These are phyloP conservation scores for Hexactinellida sp. DNA, from an alignment of 37 sponge, comb jelly and placozoan species.

Conservation along the genomic window DNA sequence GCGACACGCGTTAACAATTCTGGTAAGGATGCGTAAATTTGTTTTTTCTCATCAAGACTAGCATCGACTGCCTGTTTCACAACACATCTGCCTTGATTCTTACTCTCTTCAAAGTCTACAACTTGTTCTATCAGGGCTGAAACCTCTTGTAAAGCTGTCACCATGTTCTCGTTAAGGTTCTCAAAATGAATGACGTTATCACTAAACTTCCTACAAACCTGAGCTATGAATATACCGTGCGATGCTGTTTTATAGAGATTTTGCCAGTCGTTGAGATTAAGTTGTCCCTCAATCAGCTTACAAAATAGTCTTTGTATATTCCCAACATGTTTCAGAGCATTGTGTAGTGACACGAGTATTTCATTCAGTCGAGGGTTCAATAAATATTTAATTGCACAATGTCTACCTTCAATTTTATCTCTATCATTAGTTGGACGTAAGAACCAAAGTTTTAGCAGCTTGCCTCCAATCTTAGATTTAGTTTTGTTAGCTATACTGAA, in stretches of 20 bases:
- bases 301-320: conserved; percentile 36
- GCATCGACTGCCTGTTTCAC: conserved; percentile 72
- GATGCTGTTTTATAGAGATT: conserved; percentile 10
- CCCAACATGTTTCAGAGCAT: conserved; percentile 67
- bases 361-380: conserved; percentile 42
- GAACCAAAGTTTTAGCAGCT: conserved; percentile 80
- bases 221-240: conserved; percentile 18
- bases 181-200: neutral
- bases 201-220: neutral
- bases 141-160: neutral
- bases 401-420: conserved; percentile 37
- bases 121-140: conserved; percentile 19
- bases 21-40: conserved; percentile 67
- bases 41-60: conserved; percentile 70
- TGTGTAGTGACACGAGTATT: conserved; percentile 33
- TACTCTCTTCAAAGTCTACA: conserved; percentile 83
- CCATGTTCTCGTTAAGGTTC: neutral
- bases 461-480: conserved; percentile 58
- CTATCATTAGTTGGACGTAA: conserved; percentile 58
- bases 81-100: conserved; percentile 57
- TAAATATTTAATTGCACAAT: conserved; percentile 63
- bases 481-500: conserved; percentile 88
- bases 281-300: neutral
- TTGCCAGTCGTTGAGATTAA: neutral
- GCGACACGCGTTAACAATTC: conserved; percentile 90